Evolutionary conservation across 2,888 invertebrate genomes (phyloP).

Genomic region (Blastobasis lacticolella): DNA sequence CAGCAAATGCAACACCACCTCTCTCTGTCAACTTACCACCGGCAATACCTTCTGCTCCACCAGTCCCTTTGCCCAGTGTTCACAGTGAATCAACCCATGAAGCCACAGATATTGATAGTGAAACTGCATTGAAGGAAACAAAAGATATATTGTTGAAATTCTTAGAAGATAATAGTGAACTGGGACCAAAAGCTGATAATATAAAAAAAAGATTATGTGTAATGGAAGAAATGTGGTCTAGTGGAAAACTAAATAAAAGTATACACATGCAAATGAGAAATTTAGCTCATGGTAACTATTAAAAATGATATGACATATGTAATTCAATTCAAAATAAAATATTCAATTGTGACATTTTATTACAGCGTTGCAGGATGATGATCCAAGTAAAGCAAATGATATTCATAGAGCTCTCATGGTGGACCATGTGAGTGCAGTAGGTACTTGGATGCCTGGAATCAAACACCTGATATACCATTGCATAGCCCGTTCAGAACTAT

Average conservation of each 20-base stretch:
- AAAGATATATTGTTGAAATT: conserved; percentile 41
- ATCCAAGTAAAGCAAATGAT: conserved; percentile 68
- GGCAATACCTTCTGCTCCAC: conserved; percentile 17
- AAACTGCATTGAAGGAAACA: conserved; percentile 42
- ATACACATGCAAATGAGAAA: conserved; percentile 65
- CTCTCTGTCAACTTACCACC: conserved; percentile 39
- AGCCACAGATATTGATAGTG: conserved; percentile 35
- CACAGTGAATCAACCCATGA: conserved; percentile 13
- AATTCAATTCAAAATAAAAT: too few species aligned
- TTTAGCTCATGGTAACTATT: conserved; percentile 67
- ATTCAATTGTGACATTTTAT: conserved; percentile 12
- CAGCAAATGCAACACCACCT: conserved; percentile 16
- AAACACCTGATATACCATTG: conserved; percentile 73
- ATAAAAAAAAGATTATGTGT: conserved; percentile 67
- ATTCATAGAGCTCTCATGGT: conserved; percentile 76
- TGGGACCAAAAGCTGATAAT: conserved; percentile 62
- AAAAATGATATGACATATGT: neutral
- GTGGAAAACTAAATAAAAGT: conserved; percentile 64
- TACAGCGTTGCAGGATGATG: conserved; percentile 67
- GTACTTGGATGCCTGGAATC: conserved; percentile 77
- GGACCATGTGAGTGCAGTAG: conserved; percentile 71
- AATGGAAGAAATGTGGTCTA: conserved; percentile 75
- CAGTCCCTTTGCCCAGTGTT: conserved; percentile 5
- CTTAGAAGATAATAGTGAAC: conserved; percentile 47
- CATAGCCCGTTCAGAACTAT: conserved; percentile 52